Conservation (phyloP, 1,140 invertebrate genomes). For the Galendromus occidentalis region DNA sequence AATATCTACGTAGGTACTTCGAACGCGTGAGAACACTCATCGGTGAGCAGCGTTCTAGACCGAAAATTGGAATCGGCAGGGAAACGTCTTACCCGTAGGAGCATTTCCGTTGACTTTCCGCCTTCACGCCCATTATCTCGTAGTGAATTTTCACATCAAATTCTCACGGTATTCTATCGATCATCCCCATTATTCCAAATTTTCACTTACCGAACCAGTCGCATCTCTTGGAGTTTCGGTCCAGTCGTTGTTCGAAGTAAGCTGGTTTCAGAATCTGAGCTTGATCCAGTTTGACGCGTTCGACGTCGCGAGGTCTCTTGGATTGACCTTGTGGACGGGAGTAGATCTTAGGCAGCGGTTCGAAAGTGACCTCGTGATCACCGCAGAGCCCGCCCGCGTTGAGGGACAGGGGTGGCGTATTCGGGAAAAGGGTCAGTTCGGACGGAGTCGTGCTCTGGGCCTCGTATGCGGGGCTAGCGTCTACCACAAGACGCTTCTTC, state of each 20-base stretch:
- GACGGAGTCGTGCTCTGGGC: background rate
- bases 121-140: no score
- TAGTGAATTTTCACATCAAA: no score
- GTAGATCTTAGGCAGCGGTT: constrained; percentile 5
- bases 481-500: constrained; percentile 10
- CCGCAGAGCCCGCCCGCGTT: background rate
- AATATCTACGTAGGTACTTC: no score
- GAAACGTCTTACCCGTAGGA: no score
- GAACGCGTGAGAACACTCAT: no score
- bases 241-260: background rate
- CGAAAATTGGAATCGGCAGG: no score
- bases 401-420: background rate
- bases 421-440: constrained; percentile 6
- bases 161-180: no score
- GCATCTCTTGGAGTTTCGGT: background rate
- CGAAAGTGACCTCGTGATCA: background rate
- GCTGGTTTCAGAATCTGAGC: background rate
- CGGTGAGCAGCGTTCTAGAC: no score
- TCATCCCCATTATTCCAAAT: no score
- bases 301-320: background rate
- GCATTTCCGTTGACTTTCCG: no score
- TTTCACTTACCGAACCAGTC: constrained; percentile 9
- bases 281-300: constrained; percentile 1
- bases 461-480: no score
- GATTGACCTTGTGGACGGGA: background rate